phyloP scores from a whole-genome alignment of 2,888 invertebrate species.

The Phyllotreta striolata region DNA sequence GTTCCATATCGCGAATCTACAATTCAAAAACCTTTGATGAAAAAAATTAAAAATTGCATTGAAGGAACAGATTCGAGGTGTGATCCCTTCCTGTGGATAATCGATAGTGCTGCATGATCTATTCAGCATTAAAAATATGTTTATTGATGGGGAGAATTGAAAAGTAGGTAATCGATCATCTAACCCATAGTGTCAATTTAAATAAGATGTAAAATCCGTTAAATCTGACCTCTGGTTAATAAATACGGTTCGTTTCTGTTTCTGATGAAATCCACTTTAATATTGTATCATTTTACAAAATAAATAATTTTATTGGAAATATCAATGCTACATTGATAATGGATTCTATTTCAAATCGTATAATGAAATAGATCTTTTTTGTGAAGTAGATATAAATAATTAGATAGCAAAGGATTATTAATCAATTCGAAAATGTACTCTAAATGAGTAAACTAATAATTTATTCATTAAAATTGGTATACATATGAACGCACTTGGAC shows the following conservation, averaged over 20 bases:
- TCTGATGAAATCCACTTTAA: constrained; percentile 14
- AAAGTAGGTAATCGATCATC: too few species aligned
- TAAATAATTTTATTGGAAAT: constrained; percentile 15
- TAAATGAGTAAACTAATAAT: constrained; percentile 1
- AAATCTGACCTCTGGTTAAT: background rate
- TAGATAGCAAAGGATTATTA: too few species aligned
- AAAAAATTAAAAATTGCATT: constrained; percentile 16
- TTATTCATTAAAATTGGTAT: background rate
- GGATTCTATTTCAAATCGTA: background rate
- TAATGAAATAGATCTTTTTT: constrained; percentile 9
- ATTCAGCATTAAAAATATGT: too few species aligned
- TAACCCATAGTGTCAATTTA: background rate
- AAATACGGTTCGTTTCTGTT: constrained; percentile 6
- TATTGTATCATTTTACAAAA: constrained; percentile 1
- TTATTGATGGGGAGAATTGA: too few species aligned
- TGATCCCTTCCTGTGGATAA: background rate
- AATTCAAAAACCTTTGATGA: constrained; percentile 28
- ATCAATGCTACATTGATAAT: background rate
- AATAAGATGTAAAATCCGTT: background rate
- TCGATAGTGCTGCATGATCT: too few species aligned
- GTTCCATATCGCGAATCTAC: constrained; percentile 92
- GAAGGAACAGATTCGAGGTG: background rate
- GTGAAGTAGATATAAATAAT: background rate
- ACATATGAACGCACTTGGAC: background rate
- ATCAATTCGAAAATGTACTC: too few species aligned